Evolutionary conservation across 2,888 invertebrate genomes (phyloP), one percentile per base, ranked within the genome.

Genomic region (Diarsia brunnea): DNA sequence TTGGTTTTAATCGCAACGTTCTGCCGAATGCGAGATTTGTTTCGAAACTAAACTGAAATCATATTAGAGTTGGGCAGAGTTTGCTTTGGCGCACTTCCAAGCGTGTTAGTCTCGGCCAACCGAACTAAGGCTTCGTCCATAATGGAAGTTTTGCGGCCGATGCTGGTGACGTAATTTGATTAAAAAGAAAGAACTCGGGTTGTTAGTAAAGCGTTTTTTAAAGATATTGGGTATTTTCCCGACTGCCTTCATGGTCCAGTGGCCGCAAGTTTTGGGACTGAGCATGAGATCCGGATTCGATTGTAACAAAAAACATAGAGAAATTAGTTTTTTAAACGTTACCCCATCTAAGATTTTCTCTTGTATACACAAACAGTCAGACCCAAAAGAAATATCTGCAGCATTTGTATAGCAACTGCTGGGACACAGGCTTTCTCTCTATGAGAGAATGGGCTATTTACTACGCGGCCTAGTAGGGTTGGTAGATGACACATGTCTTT

Each of bases 61-160:
- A 94, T 95, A 94, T 95, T 93, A 94, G 88, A 93, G 92, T 93
- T 93, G 89, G 89, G 90, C 89, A 82, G 89, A 93, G 93, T 94
- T 94, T 93, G 90, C 93, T 92, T 94, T 95, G 95, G 95, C 94
- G 84, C 78, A 85, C 85, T 89, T 94, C 94, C 94, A 95, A 91
- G 83, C 88, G 89, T 87, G 87, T 91, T 92, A 91, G 92, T 89
- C 90, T 88, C 89, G 89, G 85, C 84, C 88, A 86, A 88, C 86
- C 89, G 84, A 88, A 80, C 89, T 89, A 84, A 85, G 85, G 88
- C 82, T 86, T 83, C 85, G 82, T 85, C 79, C 83, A 88, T 85
- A 86, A 82, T 87, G 82, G 78, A 88, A 90, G 77, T 89, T 88
- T 81, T 86, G 84, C 75, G 73, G 71, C 68, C 63, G 75, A 81